Base-by-base conservation (phyloP, 2,888 invertebrate genomes). In the Drosophila falleni region DNA sequence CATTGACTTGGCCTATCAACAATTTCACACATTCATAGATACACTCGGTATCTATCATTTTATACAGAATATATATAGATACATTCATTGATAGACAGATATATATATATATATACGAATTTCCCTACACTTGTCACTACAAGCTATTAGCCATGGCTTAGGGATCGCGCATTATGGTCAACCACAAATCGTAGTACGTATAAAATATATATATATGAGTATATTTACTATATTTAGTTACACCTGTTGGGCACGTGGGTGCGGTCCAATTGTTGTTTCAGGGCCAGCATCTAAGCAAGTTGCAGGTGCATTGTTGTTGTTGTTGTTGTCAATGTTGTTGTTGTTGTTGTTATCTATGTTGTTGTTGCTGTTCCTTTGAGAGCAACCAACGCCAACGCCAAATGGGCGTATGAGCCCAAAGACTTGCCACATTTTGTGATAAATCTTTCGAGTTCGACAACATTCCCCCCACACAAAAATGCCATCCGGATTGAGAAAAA, bases 391-490 rank as follows among this genome's bases (percentile, higher is more conserved):
- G 63, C 70, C 62, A 73, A 73, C 73, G 60, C 66, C 15, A n/a
- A 53, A 35, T 37, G 13, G 42, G 31, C 26, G 9, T 11, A 37
- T 23, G 46, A 23, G 23, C 35, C 37, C 46, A 49, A 70, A 50
- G 29, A 49, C 29, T 31, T 51, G 55, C 44, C 41, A 15, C 46
- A 26, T 19, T 54, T 33, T 50, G 55, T 60, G 56, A 76, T 75
- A 75, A 76, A 75, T 75, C 74, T 66, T 74, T 47, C 53, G 42
- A 73, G 44, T 73, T 67, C 74, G 66, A 72, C 56, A 64, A 31
- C 53, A 56, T 37, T 37, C 60, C 75, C 70, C 50, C 50, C 33
- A 35, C 74, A 69, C 69, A 63, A 56, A 60, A 69, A 42, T 74
- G 69, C 63, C 51, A 39, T 10, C 26, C 41, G 42, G 39, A 15